A percentile compares a stretch with the other conserved stretches of the same genome.
These are phyloP conservation scores for Drosophila trapezifrons DNA, from an alignment of 1,140 invertebrate species.

Conservation along the genomic window DNA sequence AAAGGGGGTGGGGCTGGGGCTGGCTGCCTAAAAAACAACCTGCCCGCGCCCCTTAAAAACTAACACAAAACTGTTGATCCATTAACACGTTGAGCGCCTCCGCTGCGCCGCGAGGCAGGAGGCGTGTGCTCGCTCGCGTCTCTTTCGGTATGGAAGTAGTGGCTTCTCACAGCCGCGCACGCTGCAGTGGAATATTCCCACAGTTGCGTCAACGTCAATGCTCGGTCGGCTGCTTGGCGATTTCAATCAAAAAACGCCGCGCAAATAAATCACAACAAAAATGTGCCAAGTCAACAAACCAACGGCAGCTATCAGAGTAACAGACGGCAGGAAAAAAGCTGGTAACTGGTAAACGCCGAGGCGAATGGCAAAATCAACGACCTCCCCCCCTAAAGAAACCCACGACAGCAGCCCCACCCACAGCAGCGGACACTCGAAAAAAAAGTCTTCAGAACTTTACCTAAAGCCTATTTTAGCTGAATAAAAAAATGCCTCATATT, in stretches of 20 bases:
- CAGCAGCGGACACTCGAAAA: slow-evolving; percentile 3
- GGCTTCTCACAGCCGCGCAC: slow-evolving; percentile 51
- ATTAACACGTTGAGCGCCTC: slow-evolving; percentile 66
- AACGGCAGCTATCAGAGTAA: slow-evolving; percentile 41
- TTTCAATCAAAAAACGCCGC: slow-evolving; percentile 70
- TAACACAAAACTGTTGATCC: slow-evolving; percentile 71
- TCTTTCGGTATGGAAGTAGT: slow-evolving; percentile 1
- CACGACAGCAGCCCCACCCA: slow-evolving; percentile 9
- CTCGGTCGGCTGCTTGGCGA: slow-evolving; percentile 34
- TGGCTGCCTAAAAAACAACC: slow-evolving; percentile 56
- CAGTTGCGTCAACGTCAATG: slow-evolving; percentile 68
- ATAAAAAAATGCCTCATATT: no score
- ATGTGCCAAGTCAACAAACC: slow-evolving; percentile 76
- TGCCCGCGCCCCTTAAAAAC: slow-evolving; percentile 37
- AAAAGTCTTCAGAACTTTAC: background rate
- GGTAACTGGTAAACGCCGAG: slow-evolving; percentile 57
- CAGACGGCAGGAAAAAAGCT: slow-evolving; percentile 30
- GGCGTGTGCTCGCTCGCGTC: slow-evolving; percentile 46
- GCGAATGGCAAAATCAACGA: slow-evolving; percentile 53
- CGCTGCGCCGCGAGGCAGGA: slow-evolving; percentile 12
- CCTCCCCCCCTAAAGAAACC: background rate
- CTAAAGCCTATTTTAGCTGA: no score
- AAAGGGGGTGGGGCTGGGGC: slow-evolving; percentile 37
- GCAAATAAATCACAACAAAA: slow-evolving; percentile 73
- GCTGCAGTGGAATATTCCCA: slow-evolving; percentile 80